Evolutionary conservation across 2,888 invertebrate species (phyloP), one percentile per base, ranked within the genome.

Genomic region (Polietes domitor): DNA sequence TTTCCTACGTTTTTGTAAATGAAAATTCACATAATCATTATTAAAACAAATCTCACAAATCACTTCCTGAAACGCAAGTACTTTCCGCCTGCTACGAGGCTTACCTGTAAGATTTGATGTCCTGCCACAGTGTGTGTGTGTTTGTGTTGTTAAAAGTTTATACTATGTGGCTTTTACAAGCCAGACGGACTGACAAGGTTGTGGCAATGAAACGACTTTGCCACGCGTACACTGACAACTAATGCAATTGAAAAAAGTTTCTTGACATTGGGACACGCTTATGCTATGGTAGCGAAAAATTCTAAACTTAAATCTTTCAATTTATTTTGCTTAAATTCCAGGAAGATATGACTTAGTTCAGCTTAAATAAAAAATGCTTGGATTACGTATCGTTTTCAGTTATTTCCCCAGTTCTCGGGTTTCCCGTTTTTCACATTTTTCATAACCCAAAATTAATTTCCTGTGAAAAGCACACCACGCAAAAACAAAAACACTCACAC

Each of bases 191-290:
- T 32, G 61, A 32, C 28, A 61, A 61, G 61, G 32, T 32, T 61
- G 17, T 61, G 61, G 28, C 61, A 61, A 61, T 61, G 61, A 28
- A 58, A 58, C 15, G 6, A n/a, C 24, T 28, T 61, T 61, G 61
- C 61, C 26, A 28, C n/a, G 28, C 61, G 12, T 61, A 32, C 26
- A 61, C 12, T 7, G 15, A 28, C 17, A 26, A 28, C n/a, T 10
- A 28, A 5, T n/a, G 17, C n/a, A n/a, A 61, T 28, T 61, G 61
- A n/a, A 61, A 61, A 61, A n/a, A 28, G n/a, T n/a, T n/a, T 61
- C 61, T 28, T 61, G 61, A 28, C 61, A 61, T 61, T 61, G 61
- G 24, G 15, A 12, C 47, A 47, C 12, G 10, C 47, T 47, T 47
- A n/a, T n/a, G 32, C n/a, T 9, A 32, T n/a, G 47, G n/a, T 6